Conservation (phyloP, 2,797 vertebrate species). For the Lindbergichthys nudifrons region DNA sequence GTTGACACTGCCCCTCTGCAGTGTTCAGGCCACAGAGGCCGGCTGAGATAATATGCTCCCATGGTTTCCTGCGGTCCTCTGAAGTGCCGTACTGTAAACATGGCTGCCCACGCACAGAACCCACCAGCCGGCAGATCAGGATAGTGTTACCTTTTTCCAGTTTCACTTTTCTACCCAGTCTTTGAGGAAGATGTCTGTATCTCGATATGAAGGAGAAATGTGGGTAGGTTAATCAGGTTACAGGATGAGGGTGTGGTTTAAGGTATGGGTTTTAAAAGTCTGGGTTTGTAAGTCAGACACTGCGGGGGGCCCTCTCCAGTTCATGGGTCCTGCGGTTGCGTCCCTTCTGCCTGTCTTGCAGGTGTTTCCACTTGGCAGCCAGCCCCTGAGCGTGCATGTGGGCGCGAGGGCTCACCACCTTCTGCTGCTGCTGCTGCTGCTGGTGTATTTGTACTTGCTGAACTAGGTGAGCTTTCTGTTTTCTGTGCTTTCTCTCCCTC, state of each 20-base stretch:
- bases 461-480: slow-evolving; percentile 88
- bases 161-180: slow-evolving; percentile 85
- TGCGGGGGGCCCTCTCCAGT: slow-evolving; percentile 96
- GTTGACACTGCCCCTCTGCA: slow-evolving; percentile 56
- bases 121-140: slow-evolving; percentile 74
- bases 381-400: slow-evolving; percentile 78
- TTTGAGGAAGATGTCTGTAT: slow-evolving; percentile 83
- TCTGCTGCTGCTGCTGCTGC: slow-evolving; percentile 66
- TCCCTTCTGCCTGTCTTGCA: slow-evolving; percentile 97
- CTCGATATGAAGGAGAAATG: slow-evolving; percentile 59
- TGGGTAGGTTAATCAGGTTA: slow-evolving; percentile 49
- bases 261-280: slow-evolving; percentile 51
- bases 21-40: slow-evolving; percentile 63
- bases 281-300: slow-evolving; percentile 87
- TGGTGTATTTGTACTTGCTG: slow-evolving; percentile 77
- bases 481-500: slow-evolving; percentile 93
- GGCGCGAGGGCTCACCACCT: slow-evolving; percentile 60
- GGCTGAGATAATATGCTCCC: slow-evolving; percentile 75
- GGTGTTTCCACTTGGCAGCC: slow-evolving; percentile 95
- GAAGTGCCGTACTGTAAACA: slow-evolving; percentile 87
- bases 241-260: slow-evolving; percentile 61
- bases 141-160: slow-evolving; percentile 88
- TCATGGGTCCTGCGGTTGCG: slow-evolving; percentile 99
- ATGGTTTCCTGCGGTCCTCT: slow-evolving; percentile 61
- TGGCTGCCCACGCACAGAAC: slow-evolving; percentile 87